These are phyloP conservation scores for Phyllostomus discolor DNA, from an alignment of 2,113 vertebrate species.

Conservation along the genomic window DNA sequence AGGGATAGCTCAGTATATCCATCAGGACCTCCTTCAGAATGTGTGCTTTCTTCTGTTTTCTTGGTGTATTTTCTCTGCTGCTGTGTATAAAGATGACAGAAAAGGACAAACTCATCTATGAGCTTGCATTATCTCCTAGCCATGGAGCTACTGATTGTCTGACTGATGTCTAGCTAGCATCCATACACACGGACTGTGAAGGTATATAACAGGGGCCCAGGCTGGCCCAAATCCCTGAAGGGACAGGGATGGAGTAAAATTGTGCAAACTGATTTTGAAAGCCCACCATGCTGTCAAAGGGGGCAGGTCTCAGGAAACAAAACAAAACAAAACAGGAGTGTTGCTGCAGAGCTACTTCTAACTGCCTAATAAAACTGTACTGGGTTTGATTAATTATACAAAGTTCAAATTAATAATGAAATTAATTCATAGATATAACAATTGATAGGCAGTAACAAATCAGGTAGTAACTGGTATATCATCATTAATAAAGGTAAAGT, in stretches of 20 bases:
- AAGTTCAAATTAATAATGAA: not conserved
- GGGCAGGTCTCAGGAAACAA: not conserved
- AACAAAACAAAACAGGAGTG: too few relatives aligned
- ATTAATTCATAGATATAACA: not conserved
- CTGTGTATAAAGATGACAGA: not conserved
- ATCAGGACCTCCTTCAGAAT: not conserved
- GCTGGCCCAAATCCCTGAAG: not conserved
- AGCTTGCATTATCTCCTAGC: not conserved
- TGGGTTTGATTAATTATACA: not conserved
- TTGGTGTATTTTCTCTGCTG: not conserved
- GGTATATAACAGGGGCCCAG: accelerated
- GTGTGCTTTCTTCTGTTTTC: not conserved
- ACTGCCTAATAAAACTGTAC: not conserved
- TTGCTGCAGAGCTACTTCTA: not conserved
- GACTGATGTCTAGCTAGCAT: not conserved
- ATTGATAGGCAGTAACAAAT: not conserved
- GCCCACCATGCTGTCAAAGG: not conserved
- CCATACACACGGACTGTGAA: not conserved
- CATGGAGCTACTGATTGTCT: not conserved
- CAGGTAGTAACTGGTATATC: not conserved
- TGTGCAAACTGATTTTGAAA: not conserved
- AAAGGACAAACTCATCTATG: not conserved
- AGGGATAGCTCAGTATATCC: not conserved
- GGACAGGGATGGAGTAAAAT: not conserved
- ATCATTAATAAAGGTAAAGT: not conserved